Evolutionary conservation across 2,113 vertebrate genomes (phyloP).

Genomic region (Eptesicus fuscus): DNA sequence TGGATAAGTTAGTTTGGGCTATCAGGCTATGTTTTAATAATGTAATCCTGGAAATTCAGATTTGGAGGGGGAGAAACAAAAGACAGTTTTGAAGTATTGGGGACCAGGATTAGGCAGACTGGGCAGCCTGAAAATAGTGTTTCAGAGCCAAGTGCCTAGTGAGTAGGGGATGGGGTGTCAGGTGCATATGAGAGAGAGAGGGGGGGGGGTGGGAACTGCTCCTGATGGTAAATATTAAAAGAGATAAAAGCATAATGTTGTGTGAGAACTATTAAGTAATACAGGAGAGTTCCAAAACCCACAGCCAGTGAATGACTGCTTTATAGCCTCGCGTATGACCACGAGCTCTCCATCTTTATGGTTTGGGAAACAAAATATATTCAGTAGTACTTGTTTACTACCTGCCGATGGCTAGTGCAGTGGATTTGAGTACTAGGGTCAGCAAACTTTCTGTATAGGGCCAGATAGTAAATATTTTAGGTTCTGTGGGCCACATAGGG

Average conservation of each 20-base stretch:
- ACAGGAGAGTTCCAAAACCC: not conserved
- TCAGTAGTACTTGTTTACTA: not conserved
- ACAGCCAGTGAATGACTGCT: not conserved
- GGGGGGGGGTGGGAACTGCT: not conserved
- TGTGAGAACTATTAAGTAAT: not conserved
- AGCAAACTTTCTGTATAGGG: not conserved
- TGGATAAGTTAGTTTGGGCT: conserved; percentile 5
- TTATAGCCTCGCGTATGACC: not conserved
- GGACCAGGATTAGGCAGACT: not conserved
- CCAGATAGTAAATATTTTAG: not conserved
- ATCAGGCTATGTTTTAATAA: conserved; percentile 21
- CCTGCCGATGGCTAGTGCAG: not conserved
- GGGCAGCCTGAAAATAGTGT: not conserved
- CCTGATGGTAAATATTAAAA: not conserved
- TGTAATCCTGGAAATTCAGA: not conserved
- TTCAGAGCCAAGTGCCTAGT: not conserved
- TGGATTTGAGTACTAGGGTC: not conserved
- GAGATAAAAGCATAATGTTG: not conserved
- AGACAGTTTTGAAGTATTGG: conserved; percentile 3
- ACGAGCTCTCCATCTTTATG: not conserved
- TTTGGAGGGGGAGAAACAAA: not conserved
- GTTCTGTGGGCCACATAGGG: not conserved
- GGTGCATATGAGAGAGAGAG: not conserved
- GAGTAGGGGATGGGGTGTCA: not conserved
- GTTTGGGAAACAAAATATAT: not conserved